Evolutionary conservation across 1,140 invertebrate species (phyloP), one percentile per base, ranked within the genome.

Genomic region (Zaprionus tsacasi): DNA sequence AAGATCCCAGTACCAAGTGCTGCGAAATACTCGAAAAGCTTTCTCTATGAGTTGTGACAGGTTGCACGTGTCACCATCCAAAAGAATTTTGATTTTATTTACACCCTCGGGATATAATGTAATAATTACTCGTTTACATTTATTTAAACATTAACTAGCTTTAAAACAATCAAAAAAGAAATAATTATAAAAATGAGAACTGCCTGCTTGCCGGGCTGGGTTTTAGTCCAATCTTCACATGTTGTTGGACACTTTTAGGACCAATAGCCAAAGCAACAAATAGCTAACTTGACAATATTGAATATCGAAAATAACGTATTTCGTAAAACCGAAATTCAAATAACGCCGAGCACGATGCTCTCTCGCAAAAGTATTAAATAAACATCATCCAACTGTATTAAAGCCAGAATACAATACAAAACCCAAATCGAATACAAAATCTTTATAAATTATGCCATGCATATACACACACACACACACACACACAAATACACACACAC

Each of bases 1-100:
- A 71, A 76, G 57, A 75, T 48, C 11, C 82, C 85, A 87, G 83
- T 87, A 87, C 83, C 85, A 87, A 87, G 83, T 87, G 78, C 83
- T 87, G 83, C 70, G 70, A 70, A 88, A 87, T 87, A 87, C 83
- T 87, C 83, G 27, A 80, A 73, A 73, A 61, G 63, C 59, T 73
- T 75, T 76, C 67, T 40, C 21, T n/a, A 60, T 30, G 7, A 40
- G n/a, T 55, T 75, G 59, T 45, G 59, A 40, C 40, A 38, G 7
- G 27, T 43, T 13, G 13, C 54, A 35, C 43, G 50, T 50, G 48
- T 11, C 15, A 35, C 21, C n/a, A 38, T 15, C 21, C 21, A 21
- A 21, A 21, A 21, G 21, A 21, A 21, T 7, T 45, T 52, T 55
- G 60, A 52, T 56, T 74, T 78, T 66, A 55, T 59, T 59, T 77